Conservation (phyloP, 2,797 vertebrate species). For the Paguma larvata region DNA sequence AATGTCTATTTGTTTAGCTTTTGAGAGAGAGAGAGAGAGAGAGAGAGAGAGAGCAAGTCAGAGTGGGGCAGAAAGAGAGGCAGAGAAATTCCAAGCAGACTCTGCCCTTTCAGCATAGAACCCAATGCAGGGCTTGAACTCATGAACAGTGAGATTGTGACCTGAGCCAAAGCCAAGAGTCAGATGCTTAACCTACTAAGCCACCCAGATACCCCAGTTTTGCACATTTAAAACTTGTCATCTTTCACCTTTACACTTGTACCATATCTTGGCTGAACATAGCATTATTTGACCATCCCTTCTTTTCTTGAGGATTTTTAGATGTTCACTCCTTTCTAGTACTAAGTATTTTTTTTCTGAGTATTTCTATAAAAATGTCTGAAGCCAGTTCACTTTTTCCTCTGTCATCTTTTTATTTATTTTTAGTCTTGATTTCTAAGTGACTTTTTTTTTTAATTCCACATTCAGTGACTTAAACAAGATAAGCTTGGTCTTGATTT, state of each 20-base stretch:
- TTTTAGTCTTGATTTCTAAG: not conserved
- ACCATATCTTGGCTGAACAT: not conserved
- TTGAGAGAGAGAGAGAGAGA: too few relatives aligned
- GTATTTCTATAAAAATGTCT: not conserved
- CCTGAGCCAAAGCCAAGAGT: too few relatives aligned
- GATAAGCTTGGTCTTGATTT: not conserved
- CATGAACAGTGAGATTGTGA: too few relatives aligned
- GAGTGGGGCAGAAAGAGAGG: too few relatives aligned
- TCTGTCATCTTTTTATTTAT: not conserved
- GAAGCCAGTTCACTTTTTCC: not conserved
- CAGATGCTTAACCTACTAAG: too few relatives aligned
- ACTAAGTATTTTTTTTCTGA: not conserved
- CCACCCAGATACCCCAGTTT: not conserved
- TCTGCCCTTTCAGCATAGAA: too few relatives aligned
- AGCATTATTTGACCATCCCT: not conserved
- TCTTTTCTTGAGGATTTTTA: not conserved
- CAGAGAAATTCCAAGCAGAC: too few relatives aligned
- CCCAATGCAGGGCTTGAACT: too few relatives aligned
- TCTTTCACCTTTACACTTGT: not conserved
- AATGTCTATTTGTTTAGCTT: too few relatives aligned
- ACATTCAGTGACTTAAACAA: not conserved
- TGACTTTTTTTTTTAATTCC: not conserved
- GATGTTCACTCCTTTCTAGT: not conserved
- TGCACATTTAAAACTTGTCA: not conserved
- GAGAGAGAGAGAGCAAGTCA: too few relatives aligned